Evolutionary conservation across 2,888 invertebrate species (phyloP).

Genomic region (Chymomyza amoena): DNA sequence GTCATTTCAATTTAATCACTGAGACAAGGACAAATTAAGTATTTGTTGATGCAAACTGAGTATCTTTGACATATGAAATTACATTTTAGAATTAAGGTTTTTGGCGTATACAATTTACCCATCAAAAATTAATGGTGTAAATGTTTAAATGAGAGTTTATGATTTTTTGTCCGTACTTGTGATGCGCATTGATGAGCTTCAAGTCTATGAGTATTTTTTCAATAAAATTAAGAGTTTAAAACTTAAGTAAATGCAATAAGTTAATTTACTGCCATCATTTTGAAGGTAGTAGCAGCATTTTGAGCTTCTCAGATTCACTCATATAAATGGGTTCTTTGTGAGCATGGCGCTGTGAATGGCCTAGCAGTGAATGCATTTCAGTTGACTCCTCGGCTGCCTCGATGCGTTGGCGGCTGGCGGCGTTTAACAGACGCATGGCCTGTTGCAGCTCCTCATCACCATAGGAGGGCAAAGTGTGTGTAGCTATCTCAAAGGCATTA

Average conservation of each 20-base stretch:
- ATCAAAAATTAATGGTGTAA: not conserved
- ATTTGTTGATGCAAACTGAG: no score
- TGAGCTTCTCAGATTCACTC: constrained; percentile 79
- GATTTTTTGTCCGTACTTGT: constrained; percentile 1
- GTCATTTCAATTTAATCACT: not conserved
- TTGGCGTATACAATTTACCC: not conserved
- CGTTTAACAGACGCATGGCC: constrained; percentile 71
- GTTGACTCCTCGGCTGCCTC: constrained; percentile 57
- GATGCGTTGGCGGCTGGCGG: constrained; percentile 68
- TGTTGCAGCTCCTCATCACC: constrained; percentile 71
- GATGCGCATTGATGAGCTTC: constrained; percentile 41
- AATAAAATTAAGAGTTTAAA: constrained; percentile 24
- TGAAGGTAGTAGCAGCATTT: constrained; percentile 78
- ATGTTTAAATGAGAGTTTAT: not conserved
- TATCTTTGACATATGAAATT: no score
- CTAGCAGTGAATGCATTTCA: constrained; percentile 74
- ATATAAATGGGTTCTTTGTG: constrained; percentile 69
- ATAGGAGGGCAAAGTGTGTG: constrained; percentile 75
- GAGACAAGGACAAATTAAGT: not conserved
- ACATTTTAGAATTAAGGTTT: not conserved
- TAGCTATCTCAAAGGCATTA: constrained; percentile 80
- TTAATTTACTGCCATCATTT: constrained; percentile 55
- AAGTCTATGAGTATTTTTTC: constrained; percentile 60
- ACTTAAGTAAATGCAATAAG: constrained; percentile 61
- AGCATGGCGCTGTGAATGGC: constrained; percentile 37